phyloP scores from a whole-genome alignment of 2,797 vertebrate species.

The Muscicapa striata region DNA sequence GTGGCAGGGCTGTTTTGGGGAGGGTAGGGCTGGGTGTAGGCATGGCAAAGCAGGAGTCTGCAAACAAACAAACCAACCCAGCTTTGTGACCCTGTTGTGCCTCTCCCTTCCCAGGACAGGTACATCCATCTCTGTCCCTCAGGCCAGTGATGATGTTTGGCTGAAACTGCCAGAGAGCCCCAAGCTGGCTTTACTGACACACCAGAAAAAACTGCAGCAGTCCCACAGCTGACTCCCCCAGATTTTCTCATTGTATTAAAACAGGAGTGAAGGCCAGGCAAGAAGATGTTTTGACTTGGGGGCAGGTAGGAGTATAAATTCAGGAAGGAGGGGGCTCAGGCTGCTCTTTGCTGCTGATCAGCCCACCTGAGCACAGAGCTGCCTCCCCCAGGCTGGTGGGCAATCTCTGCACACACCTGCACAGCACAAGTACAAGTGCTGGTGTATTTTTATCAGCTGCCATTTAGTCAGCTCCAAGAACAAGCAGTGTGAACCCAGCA shows the following conservation, averaged over 20 bases:
- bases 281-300: not conserved
- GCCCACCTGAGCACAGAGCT: not conserved
- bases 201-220: not conserved
- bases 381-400: constrained; percentile 4
- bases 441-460: constrained; percentile 18
- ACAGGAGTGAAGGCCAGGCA: not conserved
- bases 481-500: not conserved
- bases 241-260: not conserved
- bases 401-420: constrained; percentile 25
- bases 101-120: not conserved
- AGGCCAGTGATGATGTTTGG: not conserved
- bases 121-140: not conserved
- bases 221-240: not conserved
- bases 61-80: too few relatives aligned
- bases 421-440: not conserved
- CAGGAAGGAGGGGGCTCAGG: not conserved
- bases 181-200: not conserved
- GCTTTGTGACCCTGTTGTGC: not conserved
- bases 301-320: not conserved
- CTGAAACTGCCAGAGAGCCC: not conserved
- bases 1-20: not conserved
- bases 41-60: not conserved
- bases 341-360: not conserved
- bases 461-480: not conserved
- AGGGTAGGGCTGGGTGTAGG: not conserved